A percentile compares a stretch with the other conserved stretches of the same genome.
phyloP scores from a whole-genome alignment of 2,888 invertebrate genomes.

The Eucera pruinosa region DNA sequence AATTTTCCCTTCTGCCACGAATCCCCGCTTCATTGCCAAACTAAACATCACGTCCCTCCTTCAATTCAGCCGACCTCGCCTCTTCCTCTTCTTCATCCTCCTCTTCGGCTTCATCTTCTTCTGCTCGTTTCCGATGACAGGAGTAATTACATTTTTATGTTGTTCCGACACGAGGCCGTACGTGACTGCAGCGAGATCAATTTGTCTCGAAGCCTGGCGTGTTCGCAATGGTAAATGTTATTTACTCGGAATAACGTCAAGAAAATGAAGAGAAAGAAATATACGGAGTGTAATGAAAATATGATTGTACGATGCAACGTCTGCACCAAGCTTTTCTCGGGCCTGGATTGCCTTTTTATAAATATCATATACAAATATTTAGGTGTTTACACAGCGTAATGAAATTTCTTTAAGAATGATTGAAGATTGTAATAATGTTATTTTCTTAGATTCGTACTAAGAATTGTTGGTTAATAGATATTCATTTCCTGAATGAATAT shows the following conservation, averaged over 20 bases:
- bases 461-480: background rate
- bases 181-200: slow-evolving; percentile 72
- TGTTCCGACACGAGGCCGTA: slow-evolving; percentile 70
- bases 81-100: slow-evolving; percentile 26
- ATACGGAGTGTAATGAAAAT: slow-evolving; percentile 60
- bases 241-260: slow-evolving; percentile 68
- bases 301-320: slow-evolving; percentile 50
- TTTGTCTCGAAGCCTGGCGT: slow-evolving; percentile 67
- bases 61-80: slow-evolving; percentile 55
- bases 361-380: slow-evolving; percentile 34
- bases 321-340: slow-evolving; percentile 4
- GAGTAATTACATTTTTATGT: slow-evolving; percentile 75
- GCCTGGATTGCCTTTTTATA: background rate
- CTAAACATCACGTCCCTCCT: slow-evolving; percentile 71
- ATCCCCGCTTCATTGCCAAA: slow-evolving; percentile 66
- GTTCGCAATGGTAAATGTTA: slow-evolving; percentile 71
- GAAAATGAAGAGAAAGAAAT: slow-evolving; percentile 53
- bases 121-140: slow-evolving; percentile 67
- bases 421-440: background rate
- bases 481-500: too few species aligned
- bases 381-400: slow-evolving; percentile 12
- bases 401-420: slow-evolving; percentile 10
- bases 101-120: too few species aligned
- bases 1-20: slow-evolving; percentile 38
- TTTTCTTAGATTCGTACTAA: background rate